A percentile compares a stretch with the other conserved stretches of the same genome.
These are phyloP conservation scores for Porites lobata DNA, from an alignment of 92 coral and sea anemone genomes.

Conservation along the genomic window DNA sequence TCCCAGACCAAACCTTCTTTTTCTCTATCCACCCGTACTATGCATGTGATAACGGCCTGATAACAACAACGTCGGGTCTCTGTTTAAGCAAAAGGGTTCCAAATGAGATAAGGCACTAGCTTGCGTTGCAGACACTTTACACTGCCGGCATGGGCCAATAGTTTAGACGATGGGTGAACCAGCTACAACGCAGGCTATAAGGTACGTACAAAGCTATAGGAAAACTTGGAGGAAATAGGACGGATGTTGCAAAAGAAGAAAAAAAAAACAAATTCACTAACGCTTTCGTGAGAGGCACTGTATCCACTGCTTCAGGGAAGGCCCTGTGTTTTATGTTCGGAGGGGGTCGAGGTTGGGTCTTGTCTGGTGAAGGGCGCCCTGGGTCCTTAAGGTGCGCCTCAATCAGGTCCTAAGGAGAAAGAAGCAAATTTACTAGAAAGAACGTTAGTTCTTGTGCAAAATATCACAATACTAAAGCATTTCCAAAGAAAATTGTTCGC, in stretches of 20 bases:
- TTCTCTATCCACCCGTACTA: no score
- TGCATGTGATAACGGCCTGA: no score
- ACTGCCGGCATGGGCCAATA: no score
- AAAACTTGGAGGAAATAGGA: not conserved
- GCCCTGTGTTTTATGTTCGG: constrained; percentile 72
- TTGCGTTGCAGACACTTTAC: no score
- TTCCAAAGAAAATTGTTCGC: no score
- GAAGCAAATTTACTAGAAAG: not conserved
- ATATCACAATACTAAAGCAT: no score
- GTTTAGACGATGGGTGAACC: no score
- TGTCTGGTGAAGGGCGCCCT: constrained; percentile 82
- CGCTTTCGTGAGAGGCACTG: constrained; percentile 88
- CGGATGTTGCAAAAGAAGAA: not conserved
- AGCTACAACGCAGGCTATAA: no score
- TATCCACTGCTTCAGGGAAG: constrained; percentile 90
- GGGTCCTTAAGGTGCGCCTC: constrained; percentile 87
- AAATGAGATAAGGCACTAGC: no score
- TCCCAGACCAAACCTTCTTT: no score
- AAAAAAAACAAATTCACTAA: constrained; percentile 50
- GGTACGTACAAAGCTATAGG: not conserved
- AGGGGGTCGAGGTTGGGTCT: constrained; percentile 54
- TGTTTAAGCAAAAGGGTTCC: no score
- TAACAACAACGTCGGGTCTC: no score
- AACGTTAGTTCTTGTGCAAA: not conserved
- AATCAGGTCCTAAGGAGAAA: constrained; percentile 65